These are phyloP conservation scores for Stictonetta naevosa DNA, from an alignment of 2,113 vertebrate genomes.

Conservation along the genomic window DNA sequence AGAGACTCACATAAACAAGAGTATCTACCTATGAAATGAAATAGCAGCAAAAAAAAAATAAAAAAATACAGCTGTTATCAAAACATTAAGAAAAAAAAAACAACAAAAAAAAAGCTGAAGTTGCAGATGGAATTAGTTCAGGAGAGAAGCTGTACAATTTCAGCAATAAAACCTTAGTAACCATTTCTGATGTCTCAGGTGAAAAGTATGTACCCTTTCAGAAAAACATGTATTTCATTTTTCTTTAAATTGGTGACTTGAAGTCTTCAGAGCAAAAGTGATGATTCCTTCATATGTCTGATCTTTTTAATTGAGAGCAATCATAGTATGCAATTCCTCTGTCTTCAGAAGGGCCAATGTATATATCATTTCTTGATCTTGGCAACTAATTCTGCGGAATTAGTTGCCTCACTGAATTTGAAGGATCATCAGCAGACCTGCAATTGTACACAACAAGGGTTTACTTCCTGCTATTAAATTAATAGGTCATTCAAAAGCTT, in stretches of 20 bases:
- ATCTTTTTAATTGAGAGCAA: not conserved
- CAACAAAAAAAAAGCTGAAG: not conserved
- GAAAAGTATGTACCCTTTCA: not conserved
- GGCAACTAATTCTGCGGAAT: not conserved
- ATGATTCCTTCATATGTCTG: not conserved
- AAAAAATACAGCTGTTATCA: not conserved
- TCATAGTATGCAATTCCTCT: not conserved
- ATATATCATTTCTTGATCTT: not conserved
- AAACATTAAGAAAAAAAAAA: not conserved
- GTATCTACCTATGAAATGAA: not conserved
- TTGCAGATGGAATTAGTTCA: not conserved
- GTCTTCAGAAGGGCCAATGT: not conserved
- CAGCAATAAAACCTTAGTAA: not conserved
- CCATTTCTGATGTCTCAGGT: not conserved
- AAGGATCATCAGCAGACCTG: not conserved
- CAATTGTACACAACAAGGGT: not conserved
- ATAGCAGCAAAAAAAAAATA: not conserved
- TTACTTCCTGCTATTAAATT: conserved; percentile 9
- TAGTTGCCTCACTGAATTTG: not conserved
- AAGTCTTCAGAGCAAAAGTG: not conserved
- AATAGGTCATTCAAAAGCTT: not conserved
- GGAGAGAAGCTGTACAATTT: not conserved
- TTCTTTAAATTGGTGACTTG: not conserved
- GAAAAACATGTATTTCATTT: not conserved
- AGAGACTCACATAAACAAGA: not conserved